Evolutionary conservation across 2,888 invertebrate genomes (phyloP), one percentile per base, ranked within the genome.

Genomic region (Caradrina clavipalpis): DNA sequence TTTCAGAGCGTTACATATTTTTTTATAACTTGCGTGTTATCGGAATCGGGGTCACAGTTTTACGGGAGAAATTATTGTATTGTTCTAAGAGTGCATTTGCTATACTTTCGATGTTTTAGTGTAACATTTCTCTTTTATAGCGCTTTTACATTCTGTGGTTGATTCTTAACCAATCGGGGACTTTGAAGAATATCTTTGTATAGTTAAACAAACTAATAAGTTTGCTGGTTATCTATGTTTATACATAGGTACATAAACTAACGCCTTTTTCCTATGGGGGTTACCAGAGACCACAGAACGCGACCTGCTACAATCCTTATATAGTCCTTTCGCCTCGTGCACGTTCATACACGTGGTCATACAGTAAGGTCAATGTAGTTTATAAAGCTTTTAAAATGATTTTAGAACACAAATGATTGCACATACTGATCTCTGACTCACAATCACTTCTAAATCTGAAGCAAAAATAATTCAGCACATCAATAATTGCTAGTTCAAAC

Each of bases 121-220:
- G 26, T 63, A 65, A 50, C 59, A 72, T 82, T 78, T 82, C 73
- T 71, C 82, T 82, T 80, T 80, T 75, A 76, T 71, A 60, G n/a
- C 21, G 22, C 53, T 64, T 69, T 63, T 57, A 62, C 21, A 21
- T 35, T 53, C 45, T 55, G 26, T 65, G 8, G 0, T 54, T 8
- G 47, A 54, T 39, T 51, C 5, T 21, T 5, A 47, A 26, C 45
- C 47, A 26, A 26, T 26, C 26, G 26, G 26, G 26, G 4, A 26
- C 2, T 26, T 26, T 26, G 4, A 26, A 26, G 4, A 26, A 26
- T 26, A 26, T 26, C 26, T 3, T 4, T 26, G 26, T 26, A 3
- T 26, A 26, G 26, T 26, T 26, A 26, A 26, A 26, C 26, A 26
- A 3, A 26, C 26, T 26, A 26, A n/a, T n/a, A n/a, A n/a, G n/a